Evolutionary conservation across 2,797 vertebrate species (phyloP).

Genomic region (Acanthiza pusilla): DNA sequence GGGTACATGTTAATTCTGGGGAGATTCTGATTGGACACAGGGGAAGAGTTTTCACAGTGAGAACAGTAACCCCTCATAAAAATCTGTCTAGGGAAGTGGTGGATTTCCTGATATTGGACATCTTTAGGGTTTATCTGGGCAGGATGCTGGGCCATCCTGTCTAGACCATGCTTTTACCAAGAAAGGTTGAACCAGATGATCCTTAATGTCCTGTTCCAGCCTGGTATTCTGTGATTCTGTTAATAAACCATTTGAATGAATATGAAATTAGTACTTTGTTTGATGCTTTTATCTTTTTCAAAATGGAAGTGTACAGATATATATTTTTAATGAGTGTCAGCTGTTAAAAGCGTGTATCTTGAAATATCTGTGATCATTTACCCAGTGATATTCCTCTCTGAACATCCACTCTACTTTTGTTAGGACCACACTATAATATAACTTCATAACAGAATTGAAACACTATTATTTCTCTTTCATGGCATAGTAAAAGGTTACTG

Average conservation of each 20-base stretch:
- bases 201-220: neutral
- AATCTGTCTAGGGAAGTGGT: neutral
- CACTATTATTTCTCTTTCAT: neutral
- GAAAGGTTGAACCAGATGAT: neutral
- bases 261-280: neutral
- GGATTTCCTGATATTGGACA: neutral
- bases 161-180: neutral
- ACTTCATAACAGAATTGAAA: neutral
- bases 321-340: neutral
- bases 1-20: no score
- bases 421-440: neutral
- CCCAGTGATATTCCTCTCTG: neutral
- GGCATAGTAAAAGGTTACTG: neutral
- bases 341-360: neutral
- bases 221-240: neutral
- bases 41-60: neutral
- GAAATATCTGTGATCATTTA: neutral
- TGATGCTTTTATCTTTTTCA: neutral
- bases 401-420: neutral
- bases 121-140: neutral
- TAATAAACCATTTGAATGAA: neutral
- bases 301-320: neutral
- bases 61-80: neutral
- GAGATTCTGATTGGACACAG: neutral
- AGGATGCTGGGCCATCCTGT: neutral